Evolutionary conservation across 1,140 invertebrate species (phyloP), one percentile per base, ranked within the genome.

Genomic region (Choristoneura fumiferana): DNA sequence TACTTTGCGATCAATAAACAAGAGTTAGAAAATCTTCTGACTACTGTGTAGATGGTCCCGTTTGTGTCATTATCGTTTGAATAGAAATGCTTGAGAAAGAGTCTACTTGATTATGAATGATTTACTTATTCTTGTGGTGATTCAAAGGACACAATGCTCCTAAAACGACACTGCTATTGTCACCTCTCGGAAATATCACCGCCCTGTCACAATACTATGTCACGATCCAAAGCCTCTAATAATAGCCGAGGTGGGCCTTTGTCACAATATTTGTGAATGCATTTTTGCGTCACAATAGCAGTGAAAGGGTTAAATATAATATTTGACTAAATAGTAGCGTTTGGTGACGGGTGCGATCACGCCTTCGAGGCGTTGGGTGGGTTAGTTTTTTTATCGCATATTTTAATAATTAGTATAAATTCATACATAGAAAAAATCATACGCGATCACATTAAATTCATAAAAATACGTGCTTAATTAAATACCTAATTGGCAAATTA

Each of bases 231-330:
- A 18, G 54, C 14, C 15, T 38, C 14, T 10, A 56, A 56, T 56
- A 56, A 56, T 56, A 45, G 12, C 10, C 33, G 45, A 54, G 38
- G 56, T 55, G 58, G 34, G 55, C 38, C 52, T 49, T 35, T 63
- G 61, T 67, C 65, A 63, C 58, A 63, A 61, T 57, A 63, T 61
- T n/a, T 61, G 37, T 29, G 58, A 49, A 57, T 36, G 34, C 9
- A 17, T 57, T 29, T 36, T 34, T 18, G 18, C 45, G 14, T 17
- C 54, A 57, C 45, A 33, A 56, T 17, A 29, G 54, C 40, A 12
- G 17, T 40, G 36, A 60, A 60, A 38, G 54, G 54, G 54, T 56
- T 56, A 56, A 40, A 37, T 29, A 56, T 13, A 45, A 45, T 18
- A 18, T 18, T 18, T 18, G 22, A 56, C 37, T 56, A 56, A 56